phyloP scores from a whole-genome alignment of 2,113 vertebrate genomes.

The Ophiodon elongatus region DNA sequence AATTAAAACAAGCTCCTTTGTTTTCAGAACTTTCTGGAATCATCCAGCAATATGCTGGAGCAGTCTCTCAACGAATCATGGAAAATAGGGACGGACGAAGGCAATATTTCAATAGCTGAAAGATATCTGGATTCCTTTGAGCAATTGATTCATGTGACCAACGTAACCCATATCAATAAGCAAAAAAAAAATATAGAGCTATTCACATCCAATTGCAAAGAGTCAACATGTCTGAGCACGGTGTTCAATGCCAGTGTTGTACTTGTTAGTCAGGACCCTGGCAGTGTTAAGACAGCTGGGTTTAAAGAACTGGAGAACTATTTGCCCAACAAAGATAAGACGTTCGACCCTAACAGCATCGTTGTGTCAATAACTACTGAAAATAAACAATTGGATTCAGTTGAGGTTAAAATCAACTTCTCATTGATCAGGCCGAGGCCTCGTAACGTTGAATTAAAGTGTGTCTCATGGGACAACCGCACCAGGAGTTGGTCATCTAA shows the following conservation, averaged over 20 bases:
- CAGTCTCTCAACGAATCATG: conserved; percentile 47
- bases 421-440: fast-evolving
- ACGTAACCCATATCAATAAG: fast-evolving
- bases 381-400: fast-evolving
- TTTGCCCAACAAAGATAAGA: not conserved
- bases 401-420: conserved; percentile 79
- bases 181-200: conserved; percentile 69
- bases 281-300: conserved; percentile 42
- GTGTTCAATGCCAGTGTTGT: conserved; percentile 36
- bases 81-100: fast-evolving
- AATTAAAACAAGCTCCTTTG: conserved; percentile 25
- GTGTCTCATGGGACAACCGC: conserved; percentile 86
- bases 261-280: fast-evolving
- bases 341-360: conserved; percentile 57
- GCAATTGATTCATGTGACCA: conserved; percentile 65
- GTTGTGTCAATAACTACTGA: conserved; percentile 82
- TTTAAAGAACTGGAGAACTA: conserved; percentile 79
- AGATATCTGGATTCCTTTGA: conserved; percentile 84
- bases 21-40: conserved; percentile 86
- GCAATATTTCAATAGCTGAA: conserved; percentile 48
- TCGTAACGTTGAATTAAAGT: conserved; percentile 15
- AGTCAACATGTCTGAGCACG: fast-evolving
- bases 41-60: conserved; percentile 78
- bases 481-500: fast-evolving
- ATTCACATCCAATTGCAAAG: not conserved